Conservation (phyloP, 2,113 vertebrate species). For the Ursus arctos region DNA sequence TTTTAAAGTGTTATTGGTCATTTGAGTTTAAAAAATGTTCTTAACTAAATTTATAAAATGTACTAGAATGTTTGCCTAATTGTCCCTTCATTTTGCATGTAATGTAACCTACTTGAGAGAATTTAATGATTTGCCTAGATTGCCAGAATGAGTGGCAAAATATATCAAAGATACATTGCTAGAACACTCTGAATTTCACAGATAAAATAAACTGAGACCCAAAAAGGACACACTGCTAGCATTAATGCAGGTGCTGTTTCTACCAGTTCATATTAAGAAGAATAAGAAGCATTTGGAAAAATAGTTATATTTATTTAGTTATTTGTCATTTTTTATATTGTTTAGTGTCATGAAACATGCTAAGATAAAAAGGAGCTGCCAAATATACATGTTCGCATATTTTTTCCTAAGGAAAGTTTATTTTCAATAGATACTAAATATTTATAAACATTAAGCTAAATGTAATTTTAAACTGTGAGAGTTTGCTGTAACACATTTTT, state of each 20-base stretch:
- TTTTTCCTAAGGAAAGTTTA: conserved; percentile 47
- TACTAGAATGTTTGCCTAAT: not conserved
- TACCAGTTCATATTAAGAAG: not conserved
- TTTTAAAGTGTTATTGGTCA: not conserved
- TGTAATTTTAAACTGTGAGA: conserved; percentile 69
- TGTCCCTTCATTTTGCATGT: not conserved
- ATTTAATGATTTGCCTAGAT: not conserved
- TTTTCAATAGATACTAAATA: conserved; percentile 74
- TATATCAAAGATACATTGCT: not conserved
- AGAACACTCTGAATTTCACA: not conserved
- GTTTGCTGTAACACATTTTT: conserved; percentile 61
- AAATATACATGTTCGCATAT: conserved; percentile 37
- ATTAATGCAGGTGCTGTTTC: not conserved
- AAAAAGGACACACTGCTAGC: not conserved
- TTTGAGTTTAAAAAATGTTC: not conserved
- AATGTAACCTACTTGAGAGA: not conserved
- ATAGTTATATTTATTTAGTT: conserved; percentile 22
- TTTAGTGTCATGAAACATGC: not conserved
- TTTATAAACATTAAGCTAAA: conserved; percentile 75
- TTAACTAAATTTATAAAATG: not conserved
- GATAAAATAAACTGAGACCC: not conserved
- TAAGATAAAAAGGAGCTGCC: not conserved
- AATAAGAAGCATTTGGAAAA: not conserved
- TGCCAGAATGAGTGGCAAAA: not conserved
- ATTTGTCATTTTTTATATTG: conserved; percentile 34